Base-by-base conservation (phyloP, 1,140 invertebrate species). In the Drosophila burlai region DNA sequence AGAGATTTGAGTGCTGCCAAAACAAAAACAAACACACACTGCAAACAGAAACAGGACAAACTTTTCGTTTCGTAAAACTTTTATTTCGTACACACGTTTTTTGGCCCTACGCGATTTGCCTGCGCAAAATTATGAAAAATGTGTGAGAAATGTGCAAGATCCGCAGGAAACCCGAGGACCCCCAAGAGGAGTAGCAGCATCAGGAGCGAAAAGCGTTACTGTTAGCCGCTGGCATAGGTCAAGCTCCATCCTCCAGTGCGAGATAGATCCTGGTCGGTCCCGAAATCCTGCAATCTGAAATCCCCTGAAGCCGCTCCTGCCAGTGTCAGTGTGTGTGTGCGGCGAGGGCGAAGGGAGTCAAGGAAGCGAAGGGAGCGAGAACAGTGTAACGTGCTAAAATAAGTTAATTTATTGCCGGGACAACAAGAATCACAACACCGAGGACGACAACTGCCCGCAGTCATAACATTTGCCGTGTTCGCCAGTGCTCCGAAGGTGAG, bases 81-180 rank as follows among this genome's bases (percentile, higher is more conserved):
- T 72, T 65, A 83, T 75, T 82, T 80, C 42, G 64, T 50, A 71
- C 65, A 85, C 52, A 74, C 79, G 43, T 57, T 77, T 62, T 67
- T 42, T 46, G 34, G 66, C 43, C 58, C 49, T 40, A 50, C 60
- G 68, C 49, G 58, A 72, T 72, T 77, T 69, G 40, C 42, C 62
- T 68, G 84, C 80, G 76, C 76, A 71, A 84, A 84, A 87, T 87
- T 89, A 87, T 87, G 81, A 84, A 81, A 86, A 83, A 87, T 87
- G 83, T 87, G 83, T 87, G 81, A 77, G 76, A 84, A 85, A 55
- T 83, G 76, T 76, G 69, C 76, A 71, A 60, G 68, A 68, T 76
- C 61, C 73, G 74, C 61, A 69, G 75, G 52, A 73, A 50, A 42
- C 45, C 50, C 67, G 29, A 72, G 52, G 31, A 66, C 40, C 69